phyloP scores from a whole-genome alignment of 2,888 invertebrate genomes.

The Dinocampus coccinellae region DNA sequence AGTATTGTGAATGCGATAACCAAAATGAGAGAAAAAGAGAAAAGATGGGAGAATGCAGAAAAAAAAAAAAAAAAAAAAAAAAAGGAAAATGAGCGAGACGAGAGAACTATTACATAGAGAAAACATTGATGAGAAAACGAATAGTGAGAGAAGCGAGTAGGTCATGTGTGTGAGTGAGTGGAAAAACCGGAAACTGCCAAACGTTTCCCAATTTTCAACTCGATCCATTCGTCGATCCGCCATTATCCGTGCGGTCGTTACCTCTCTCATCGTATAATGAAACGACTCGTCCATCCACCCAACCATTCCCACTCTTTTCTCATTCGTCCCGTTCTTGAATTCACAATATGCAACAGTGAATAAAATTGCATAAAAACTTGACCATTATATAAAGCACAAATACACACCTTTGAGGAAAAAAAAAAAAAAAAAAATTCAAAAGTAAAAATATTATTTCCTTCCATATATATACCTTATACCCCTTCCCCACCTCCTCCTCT shows the following conservation, averaged over 20 bases:
- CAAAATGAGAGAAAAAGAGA: slow-evolving; percentile 21
- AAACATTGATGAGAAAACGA: slow-evolving; percentile 23
- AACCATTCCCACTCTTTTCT: background rate
- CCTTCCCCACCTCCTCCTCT: too few relatives aligned
- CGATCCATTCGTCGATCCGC: slow-evolving; percentile 35
- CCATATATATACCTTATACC: too few relatives aligned
- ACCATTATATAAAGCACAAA: slow-evolving; percentile 2
- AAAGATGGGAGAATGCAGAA: background rate
- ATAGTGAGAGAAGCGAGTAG: slow-evolving; percentile 19
- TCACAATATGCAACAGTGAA: background rate
- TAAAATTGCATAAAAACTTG: background rate
- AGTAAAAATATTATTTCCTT: too few relatives aligned
- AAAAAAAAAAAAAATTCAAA: background rate
- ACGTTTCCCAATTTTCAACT: slow-evolving; percentile 47
- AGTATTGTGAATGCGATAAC: slow-evolving; percentile 24
- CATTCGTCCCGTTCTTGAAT: background rate
- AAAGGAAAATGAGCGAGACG: background rate
- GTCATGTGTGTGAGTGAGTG: slow-evolving; percentile 35
- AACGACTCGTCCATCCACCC: slow-evolving; percentile 19
- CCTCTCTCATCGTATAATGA: slow-evolving; percentile 21
- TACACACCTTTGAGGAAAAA: background rate
- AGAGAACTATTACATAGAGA: slow-evolving; percentile 1
- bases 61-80: too few relatives aligned
- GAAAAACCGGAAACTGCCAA: slow-evolving; percentile 47
- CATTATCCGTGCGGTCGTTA: slow-evolving; percentile 29